Conservation (phyloP, 2,797 vertebrate genomes). For the Notolepis coatsorum region DNA sequence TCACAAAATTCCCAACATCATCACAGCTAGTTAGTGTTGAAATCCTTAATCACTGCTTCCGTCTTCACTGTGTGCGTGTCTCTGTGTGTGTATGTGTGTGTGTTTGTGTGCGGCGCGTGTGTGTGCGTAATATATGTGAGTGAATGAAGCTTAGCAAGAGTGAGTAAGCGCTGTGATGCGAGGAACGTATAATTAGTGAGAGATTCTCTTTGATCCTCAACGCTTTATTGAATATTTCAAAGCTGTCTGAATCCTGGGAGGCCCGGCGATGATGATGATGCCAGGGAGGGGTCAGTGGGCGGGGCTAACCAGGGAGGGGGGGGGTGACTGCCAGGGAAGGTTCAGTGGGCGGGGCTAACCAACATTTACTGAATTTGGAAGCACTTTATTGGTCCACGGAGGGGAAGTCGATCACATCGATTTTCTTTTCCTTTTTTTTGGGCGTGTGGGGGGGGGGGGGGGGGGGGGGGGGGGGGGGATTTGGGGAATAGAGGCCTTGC, state of each 20-base stretch:
- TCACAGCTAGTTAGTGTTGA: slow-evolving; percentile 32
- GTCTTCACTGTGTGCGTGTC: slow-evolving; percentile 19
- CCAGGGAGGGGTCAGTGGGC: no score
- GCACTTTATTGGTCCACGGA: slow-evolving; percentile 53
- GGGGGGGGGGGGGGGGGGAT: no score
- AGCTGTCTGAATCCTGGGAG: slow-evolving; percentile 57
- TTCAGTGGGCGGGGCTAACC: slow-evolving; percentile 47
- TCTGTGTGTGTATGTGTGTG: background rate
- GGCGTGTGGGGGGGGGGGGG: no score
- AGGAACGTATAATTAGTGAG: slow-evolving; percentile 59
- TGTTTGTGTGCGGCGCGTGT: background rate
- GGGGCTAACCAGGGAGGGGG: no score
- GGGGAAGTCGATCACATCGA: slow-evolving; percentile 26
- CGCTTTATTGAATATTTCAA: slow-evolving; percentile 73
- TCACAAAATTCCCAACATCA: slow-evolving; percentile 16
- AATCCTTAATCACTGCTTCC: slow-evolving; percentile 40
- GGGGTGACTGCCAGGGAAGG: slow-evolving; percentile 54
- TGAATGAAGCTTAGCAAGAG: background rate
- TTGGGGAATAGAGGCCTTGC: slow-evolving; percentile 58
- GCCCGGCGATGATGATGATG: no score
- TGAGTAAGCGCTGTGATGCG: background rate
- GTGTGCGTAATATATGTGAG: background rate
- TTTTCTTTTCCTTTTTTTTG: slow-evolving; percentile 66
- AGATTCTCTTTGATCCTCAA: slow-evolving; percentile 64
- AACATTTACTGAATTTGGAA: slow-evolving; percentile 69